Evolutionary conservation across 2,113 vertebrate genomes (phyloP).

Genomic region (Ovis aries): DNA sequence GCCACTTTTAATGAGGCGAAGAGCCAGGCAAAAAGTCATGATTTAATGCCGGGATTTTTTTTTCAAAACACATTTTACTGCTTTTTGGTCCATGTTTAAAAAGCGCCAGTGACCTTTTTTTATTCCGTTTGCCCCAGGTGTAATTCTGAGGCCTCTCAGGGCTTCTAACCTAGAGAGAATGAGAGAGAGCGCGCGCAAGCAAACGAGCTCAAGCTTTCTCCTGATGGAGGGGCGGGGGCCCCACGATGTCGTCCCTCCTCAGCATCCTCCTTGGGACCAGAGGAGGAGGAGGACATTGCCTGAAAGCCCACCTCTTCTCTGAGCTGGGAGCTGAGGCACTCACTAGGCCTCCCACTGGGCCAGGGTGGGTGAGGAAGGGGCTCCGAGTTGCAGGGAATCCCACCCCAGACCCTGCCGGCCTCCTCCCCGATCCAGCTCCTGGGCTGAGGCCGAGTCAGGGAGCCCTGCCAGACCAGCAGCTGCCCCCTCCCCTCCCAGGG

Average conservation of each 20-base stretch:
- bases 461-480: neutral
- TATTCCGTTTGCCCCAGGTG: slow-evolving; percentile 86
- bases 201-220: neutral
- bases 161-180: slow-evolving; percentile 79
- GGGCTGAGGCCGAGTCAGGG: neutral
- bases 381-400: neutral
- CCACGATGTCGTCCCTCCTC: neutral
- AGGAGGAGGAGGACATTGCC: neutral
- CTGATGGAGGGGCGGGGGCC: neutral
- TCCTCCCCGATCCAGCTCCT: neutral
- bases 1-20: slow-evolving; percentile 91
- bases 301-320: neutral
- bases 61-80: slow-evolving; percentile 87
- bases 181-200: neutral
- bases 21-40: slow-evolving; percentile 88
- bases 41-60: slow-evolving; percentile 88
- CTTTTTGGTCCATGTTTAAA: slow-evolving; percentile 89
- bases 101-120: slow-evolving; percentile 87
- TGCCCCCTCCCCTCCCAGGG: slow-evolving; percentile 12
- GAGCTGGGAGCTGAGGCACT: neutral
- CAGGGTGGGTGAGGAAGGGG: neutral
- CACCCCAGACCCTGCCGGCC: neutral
- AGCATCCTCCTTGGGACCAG: neutral
- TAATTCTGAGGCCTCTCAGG: slow-evolving; percentile 83
- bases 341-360: neutral